These are phyloP conservation scores for Pelodiscus sinensis DNA, from an alignment of 2,113 vertebrate genomes.

Conservation along the genomic window DNA sequence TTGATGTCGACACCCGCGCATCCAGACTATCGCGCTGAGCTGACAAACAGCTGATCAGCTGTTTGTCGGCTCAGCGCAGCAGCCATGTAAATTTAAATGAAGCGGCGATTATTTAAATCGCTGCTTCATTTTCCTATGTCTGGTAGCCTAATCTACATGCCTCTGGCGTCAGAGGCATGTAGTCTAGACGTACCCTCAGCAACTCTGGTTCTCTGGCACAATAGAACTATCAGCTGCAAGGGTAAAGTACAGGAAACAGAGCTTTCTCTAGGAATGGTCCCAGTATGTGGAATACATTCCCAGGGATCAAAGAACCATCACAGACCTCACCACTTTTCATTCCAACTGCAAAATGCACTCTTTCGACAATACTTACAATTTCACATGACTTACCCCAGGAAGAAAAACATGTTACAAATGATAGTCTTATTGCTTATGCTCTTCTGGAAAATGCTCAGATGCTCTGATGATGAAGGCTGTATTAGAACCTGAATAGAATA, in stretches of 20 bases:
- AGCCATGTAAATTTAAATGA: no score
- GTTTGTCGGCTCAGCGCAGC: no score
- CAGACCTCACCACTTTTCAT: background rate
- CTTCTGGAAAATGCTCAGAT: background rate
- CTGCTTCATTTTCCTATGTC: no score
- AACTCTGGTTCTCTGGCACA: background rate
- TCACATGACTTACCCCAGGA: no score
- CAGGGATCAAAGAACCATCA: background rate
- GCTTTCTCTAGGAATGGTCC: background rate
- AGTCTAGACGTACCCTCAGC: no score
- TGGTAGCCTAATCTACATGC: no score
- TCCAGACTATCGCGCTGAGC: no score
- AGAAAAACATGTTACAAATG: background rate
- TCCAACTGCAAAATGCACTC: background rate
- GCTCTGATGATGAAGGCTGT: background rate
- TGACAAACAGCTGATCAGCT: no score
- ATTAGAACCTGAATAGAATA: background rate
- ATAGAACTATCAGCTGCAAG: background rate
- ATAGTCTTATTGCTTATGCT: background rate
- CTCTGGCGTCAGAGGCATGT: no score
- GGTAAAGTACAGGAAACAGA: background rate
- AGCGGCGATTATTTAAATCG: no score
- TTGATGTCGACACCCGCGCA: no score
- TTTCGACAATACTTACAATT: background rate
- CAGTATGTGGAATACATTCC: background rate